phyloP scores from a whole-genome alignment of 2,888 invertebrate genomes.

The Bruchidius siliquastri region DNA sequence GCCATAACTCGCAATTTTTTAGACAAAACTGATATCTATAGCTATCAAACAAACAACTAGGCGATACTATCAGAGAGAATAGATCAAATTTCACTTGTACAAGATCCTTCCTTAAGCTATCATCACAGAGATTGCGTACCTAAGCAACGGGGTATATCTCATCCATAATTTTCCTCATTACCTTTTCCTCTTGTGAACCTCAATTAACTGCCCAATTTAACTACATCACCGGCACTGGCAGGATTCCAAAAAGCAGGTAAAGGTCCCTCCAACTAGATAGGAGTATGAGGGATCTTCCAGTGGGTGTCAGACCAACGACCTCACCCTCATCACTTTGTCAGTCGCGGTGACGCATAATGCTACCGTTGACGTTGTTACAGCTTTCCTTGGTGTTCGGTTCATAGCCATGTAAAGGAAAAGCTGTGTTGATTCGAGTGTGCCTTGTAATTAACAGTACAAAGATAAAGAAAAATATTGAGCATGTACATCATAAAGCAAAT shows the following conservation, averaged over 20 bases:
- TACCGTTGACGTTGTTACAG: neutral
- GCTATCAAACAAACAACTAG: no score
- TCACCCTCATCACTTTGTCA: neutral
- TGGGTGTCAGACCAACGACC: neutral
- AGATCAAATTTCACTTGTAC: no score
- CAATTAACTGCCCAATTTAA: neutral
- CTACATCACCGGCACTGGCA: neutral
- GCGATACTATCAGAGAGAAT: no score
- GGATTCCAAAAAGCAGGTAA: neutral
- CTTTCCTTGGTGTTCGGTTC: neutral
- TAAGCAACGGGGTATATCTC: neutral
- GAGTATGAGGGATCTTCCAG: neutral
- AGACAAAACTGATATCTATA: no score
- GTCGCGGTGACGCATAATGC: neutral
- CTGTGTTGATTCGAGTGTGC: neutral
- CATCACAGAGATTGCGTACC: neutral
- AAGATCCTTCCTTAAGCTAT: neutral
- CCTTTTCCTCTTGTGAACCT: neutral
- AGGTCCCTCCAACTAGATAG: neutral
- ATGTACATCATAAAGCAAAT: no score
- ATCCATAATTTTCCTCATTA: neutral
- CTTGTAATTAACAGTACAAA: no score
- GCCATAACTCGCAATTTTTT: no score
- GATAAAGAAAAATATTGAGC: no score
- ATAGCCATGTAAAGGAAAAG: neutral